Evolutionary conservation across 2,888 invertebrate genomes (phyloP), one percentile per base, ranked within the genome.

Genomic region (Drosophila ustulata): DNA sequence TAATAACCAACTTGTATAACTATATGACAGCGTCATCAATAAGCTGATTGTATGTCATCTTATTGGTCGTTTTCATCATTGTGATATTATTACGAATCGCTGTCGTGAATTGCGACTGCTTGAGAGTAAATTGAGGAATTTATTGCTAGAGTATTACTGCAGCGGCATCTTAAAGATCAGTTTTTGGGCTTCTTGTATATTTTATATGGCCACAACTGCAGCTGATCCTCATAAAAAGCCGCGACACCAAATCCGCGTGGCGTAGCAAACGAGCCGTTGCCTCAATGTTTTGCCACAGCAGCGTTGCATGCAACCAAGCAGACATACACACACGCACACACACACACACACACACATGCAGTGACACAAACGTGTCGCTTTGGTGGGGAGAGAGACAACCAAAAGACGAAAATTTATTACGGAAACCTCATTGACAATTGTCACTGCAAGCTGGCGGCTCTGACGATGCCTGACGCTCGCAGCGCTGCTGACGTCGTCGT

Each of bases 371-470:
- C 78, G 80, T 73, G 83, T 85, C 88, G 79, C 75, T 70, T 50
- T 72, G 80, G 71, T 57, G 75, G 63, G 63, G 75, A 57, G 59
- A 65, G 75, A 65, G 75, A 85, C 82, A 85, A 63, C 74, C 82
- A 46, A 82, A 86, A 82, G 82, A 83, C 82, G 84, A 84, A 89
- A 91, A 90, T 90, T 90, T 90, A 90, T 90, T 90, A 90, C 88
- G 89, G 87, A 91, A 89, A 90, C 88, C 89, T 90, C 90, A 89
- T 89, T 90, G 91, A 89, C 89, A 90, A 90, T 90, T 89, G 89
- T 90, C 89, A 87, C 82, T 89, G 89, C 87, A 82, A 83, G 89
- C 89, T 87, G 82, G 82, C 78, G 73, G 57, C 76, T 74, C 62
- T 66, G 84, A 73, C 78, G 69, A 66, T 56, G 78, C 67, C 59